Conservation (phyloP, 2,888 invertebrate genomes). For the Ophioninae sp. region DNA sequence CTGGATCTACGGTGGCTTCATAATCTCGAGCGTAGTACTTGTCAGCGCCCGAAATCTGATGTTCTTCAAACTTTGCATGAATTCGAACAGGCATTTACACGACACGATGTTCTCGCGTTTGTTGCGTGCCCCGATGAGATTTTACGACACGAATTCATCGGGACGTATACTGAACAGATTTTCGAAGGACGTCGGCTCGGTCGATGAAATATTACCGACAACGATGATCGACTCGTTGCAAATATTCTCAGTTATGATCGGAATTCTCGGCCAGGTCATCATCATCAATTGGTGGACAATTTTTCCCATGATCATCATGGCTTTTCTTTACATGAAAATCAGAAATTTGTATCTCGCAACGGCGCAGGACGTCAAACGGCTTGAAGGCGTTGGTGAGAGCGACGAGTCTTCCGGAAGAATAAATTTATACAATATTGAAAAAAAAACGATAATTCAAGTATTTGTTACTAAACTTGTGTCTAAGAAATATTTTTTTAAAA, state of each 20-base stretch:
- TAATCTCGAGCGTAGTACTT: slow-evolving; percentile 84
- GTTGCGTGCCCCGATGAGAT: slow-evolving; percentile 88
- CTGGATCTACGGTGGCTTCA: slow-evolving; percentile 84
- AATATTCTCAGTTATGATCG: slow-evolving; percentile 87
- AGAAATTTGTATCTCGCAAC: slow-evolving; percentile 87
- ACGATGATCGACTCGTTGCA: slow-evolving; percentile 86
- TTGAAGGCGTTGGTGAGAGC: slow-evolving; percentile 82
- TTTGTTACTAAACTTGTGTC: too few relatives aligned
- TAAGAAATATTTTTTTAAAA: too few relatives aligned
- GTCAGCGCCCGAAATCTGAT: slow-evolving; percentile 86
- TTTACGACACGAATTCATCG: slow-evolving; percentile 93
- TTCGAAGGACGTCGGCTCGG: slow-evolving; percentile 91
- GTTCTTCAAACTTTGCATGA: slow-evolving; percentile 89
- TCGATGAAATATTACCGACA: slow-evolving; percentile 88
- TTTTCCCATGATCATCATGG: slow-evolving; percentile 85
- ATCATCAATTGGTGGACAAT: slow-evolving; percentile 87
- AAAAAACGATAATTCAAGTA: too few relatives aligned
- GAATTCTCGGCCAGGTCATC: slow-evolving; percentile 88
- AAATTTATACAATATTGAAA: too few relatives aligned
- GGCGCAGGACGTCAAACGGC: slow-evolving; percentile 88
- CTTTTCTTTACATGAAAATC: slow-evolving; percentile 85
- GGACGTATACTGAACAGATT: slow-evolving; percentile 92
- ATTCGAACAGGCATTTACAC: slow-evolving; percentile 89
- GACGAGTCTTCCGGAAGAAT: neutral
- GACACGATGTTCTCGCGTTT: slow-evolving; percentile 90